A percentile compares a stretch with the other conserved stretches of the same genome.
These are phyloP conservation scores for Alsophila aescularia DNA, from an alignment of 2,888 invertebrate genomes.

Conservation along the genomic window DNA sequence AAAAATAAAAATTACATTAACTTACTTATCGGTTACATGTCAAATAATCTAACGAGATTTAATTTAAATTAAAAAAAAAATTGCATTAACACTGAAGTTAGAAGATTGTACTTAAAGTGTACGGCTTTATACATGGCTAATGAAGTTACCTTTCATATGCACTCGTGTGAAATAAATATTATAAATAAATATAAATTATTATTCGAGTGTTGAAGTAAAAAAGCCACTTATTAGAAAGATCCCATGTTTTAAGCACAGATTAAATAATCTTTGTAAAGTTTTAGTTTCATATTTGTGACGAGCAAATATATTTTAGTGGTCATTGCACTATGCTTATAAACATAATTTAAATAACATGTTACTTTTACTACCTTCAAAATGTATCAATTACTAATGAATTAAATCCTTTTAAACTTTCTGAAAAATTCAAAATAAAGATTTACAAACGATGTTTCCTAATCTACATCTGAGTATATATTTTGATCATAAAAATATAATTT, in stretches of 20 bases:
- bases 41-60: constrained; percentile 70
- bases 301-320: too few species aligned
- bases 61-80: constrained; percentile 58
- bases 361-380: background rate
- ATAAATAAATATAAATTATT: constrained; percentile 48
- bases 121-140: constrained; percentile 39
- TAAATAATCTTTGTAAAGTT: too few species aligned
- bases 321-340: too few species aligned
- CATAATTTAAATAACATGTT: too few species aligned
- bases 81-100: constrained; percentile 63
- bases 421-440: constrained; percentile 2
- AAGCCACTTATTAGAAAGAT: constrained; percentile 19
- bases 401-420: background rate
- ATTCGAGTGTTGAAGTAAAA: constrained; percentile 55
- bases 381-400: background rate
- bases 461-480: constrained; percentile 75
- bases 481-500: constrained; percentile 66
- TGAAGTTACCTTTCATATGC: constrained; percentile 11
- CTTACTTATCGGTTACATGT: constrained; percentile 22
- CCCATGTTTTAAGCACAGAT: too few species aligned
- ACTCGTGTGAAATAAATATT: constrained; percentile 21
- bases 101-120: constrained; percentile 68
- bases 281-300: too few species aligned
- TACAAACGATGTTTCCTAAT: constrained; percentile 45
- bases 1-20: constrained; percentile 11